Evolutionary conservation across 1,140 invertebrate genomes (phyloP).

Genomic region (Nasonia giraulti): DNA sequence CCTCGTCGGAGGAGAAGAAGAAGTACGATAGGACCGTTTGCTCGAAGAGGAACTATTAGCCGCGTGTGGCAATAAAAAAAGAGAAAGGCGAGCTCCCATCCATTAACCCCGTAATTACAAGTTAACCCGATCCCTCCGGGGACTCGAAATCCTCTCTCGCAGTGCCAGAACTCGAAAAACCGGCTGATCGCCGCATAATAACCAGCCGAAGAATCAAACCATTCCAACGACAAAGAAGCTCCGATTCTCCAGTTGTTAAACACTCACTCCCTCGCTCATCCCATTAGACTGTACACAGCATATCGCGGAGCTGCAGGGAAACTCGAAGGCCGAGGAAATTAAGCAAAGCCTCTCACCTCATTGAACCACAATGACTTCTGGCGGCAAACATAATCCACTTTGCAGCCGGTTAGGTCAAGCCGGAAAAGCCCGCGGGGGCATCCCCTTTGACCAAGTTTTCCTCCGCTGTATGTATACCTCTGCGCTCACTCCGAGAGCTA

Average conservation of each 20-base stretch:
- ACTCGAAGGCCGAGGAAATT: neutral
- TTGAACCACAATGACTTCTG: conserved; percentile 48
- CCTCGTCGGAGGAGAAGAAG: neutral
- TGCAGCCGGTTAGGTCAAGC: neutral
- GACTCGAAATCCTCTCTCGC: neutral
- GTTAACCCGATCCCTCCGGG: neutral
- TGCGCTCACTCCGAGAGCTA: conserved; percentile 53
- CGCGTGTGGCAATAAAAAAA: neutral
- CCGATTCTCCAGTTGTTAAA: conserved; percentile 4
- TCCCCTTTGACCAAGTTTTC: neutral
- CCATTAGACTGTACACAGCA: neutral
- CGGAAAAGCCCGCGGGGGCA: conserved; percentile 43
- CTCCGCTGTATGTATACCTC: neutral
- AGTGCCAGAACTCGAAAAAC: neutral
- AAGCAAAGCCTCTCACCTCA: conserved; percentile 35
- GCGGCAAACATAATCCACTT: conserved; percentile 51
- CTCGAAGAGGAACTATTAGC: neutral
- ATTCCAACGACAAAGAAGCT: neutral
- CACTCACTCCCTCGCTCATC: neutral
- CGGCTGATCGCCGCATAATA: too few species aligned
- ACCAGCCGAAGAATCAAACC: neutral
- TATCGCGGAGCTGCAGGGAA: neutral
- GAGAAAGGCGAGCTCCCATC: neutral
- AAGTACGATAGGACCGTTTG: neutral
- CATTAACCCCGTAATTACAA: conserved; percentile 7